phyloP scores from a whole-genome alignment of 2,113 vertebrate species.

The Urocynchramus pylzowi region DNA sequence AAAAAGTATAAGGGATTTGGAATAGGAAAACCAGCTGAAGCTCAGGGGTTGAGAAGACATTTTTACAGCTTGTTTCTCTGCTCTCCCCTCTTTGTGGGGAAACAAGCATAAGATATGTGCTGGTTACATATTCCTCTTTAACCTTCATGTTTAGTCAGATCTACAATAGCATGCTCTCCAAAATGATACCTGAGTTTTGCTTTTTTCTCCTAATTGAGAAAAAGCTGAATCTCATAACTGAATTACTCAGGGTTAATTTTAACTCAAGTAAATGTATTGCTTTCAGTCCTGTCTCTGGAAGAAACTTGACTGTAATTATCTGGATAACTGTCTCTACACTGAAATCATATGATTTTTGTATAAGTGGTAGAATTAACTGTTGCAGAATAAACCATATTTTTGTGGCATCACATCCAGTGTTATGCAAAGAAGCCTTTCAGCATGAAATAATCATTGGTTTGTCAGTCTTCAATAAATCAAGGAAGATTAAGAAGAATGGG shows the following conservation, averaged over 20 bases:
- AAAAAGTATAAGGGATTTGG: neutral
- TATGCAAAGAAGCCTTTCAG: constrained; percentile 24
- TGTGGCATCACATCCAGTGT: neutral
- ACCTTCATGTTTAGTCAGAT: neutral
- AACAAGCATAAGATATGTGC: neutral
- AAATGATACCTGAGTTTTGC: neutral
- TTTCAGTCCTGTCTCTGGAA: constrained; percentile 46
- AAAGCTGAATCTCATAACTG: neutral
- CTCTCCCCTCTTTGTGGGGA: neutral
- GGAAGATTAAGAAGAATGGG: neutral
- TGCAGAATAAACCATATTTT: constrained; percentile 36
- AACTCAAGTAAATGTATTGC: constrained; percentile 56
- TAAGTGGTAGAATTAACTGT: constrained; percentile 31
- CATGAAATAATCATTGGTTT: neutral
- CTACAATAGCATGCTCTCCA: neutral
- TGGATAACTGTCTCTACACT: constrained; percentile 37
- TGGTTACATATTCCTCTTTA: neutral
- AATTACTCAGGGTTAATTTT: constrained; percentile 52
- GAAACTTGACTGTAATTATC: constrained; percentile 48
- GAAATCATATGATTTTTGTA: constrained; percentile 53
- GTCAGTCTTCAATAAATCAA: constrained; percentile 8
- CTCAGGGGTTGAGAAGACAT: neutral
- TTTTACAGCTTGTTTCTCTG: neutral
- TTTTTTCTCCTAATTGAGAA: neutral
- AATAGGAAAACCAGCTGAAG: neutral